These are phyloP conservation scores for Hippasteria phrygiana DNA, from an alignment of 53 echinoderm and acorn worm genomes.

Conservation along the genomic window DNA sequence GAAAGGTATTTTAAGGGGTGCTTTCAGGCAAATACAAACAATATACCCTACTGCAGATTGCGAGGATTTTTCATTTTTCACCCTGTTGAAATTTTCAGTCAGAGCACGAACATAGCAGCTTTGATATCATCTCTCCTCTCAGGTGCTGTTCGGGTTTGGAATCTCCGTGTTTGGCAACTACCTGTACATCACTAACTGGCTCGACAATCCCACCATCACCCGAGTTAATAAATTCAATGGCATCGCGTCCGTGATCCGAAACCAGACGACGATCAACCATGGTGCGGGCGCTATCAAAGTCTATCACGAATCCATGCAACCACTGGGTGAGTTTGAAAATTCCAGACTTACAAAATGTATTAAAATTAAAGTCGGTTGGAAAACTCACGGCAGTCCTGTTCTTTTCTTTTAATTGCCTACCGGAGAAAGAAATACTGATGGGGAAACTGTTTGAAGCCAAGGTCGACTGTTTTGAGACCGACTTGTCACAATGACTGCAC, in stretches of 20 bases:
- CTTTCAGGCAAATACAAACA: too few species aligned
- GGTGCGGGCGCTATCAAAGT: conserved; percentile 58
- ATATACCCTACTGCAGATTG: too few species aligned
- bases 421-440: too few species aligned
- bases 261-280: conserved; percentile 48
- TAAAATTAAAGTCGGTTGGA: too few species aligned
- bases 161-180: conserved; percentile 82
- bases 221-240: conserved; percentile 78
- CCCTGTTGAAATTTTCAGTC: too few species aligned
- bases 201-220: conserved; percentile 64
- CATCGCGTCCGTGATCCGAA: conserved; percentile 52
- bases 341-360: background rate
- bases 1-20: too few species aligned
- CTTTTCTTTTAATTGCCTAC: too few species aligned
- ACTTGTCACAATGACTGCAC: too few species aligned
- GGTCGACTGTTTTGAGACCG: too few species aligned
- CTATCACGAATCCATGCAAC: conserved; percentile 45
- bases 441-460: too few species aligned
- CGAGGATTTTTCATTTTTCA: too few species aligned
- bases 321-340: conserved; percentile 24
- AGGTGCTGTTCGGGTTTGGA: conserved; percentile 83
- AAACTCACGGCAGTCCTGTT: too few species aligned
- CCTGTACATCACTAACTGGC: conserved; percentile 90
- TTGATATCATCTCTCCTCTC: background rate
- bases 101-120: background rate